Percentiles rank a stretch among this genome's conserved stretches.
These are phyloP conservation scores for Morpho achilles DNA, from an alignment of 2,888 invertebrate species.

Conservation along the genomic window DNA sequence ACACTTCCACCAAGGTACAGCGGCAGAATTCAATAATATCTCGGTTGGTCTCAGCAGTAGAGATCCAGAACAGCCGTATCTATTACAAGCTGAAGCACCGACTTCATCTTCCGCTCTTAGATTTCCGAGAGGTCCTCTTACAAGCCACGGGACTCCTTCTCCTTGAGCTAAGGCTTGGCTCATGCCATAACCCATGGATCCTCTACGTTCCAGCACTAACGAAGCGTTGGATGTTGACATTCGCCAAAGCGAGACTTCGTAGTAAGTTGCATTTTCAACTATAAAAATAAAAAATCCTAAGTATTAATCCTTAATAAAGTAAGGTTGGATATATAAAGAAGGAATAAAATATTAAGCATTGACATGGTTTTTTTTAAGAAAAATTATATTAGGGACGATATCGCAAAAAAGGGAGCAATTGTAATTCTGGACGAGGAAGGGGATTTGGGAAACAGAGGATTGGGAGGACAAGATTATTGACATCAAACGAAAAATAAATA, in stretches of 20 bases:
- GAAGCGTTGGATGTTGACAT: conserved; percentile 66
- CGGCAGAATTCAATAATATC: conserved; percentile 51
- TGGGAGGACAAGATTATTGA: too few relatives aligned
- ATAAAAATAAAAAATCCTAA: conserved; percentile 15
- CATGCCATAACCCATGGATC: conserved; percentile 60
- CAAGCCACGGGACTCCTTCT: conserved; percentile 44
- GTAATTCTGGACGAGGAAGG: too few relatives aligned
- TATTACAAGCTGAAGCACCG: conserved; percentile 64
- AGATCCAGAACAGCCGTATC: conserved; percentile 65
- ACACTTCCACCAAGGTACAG: conserved; percentile 69
- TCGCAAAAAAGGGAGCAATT: too few relatives aligned
- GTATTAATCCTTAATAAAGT: too few relatives aligned
- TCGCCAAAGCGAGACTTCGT: conserved; percentile 69
- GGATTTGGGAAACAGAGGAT: too few relatives aligned
- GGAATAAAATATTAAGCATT: too few relatives aligned
- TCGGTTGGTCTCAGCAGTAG: conserved; percentile 61
- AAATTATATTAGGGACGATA: too few relatives aligned
- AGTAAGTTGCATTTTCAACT: conserved; percentile 73
- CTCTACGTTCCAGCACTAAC: conserved; percentile 53
- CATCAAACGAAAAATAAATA: too few relatives aligned
- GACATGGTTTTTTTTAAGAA: too few relatives aligned
- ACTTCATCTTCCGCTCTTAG: conserved; percentile 60
- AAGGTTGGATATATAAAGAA: too few relatives aligned
- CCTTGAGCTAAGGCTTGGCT: conserved; percentile 53
- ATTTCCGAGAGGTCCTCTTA: conserved; percentile 52